Evolutionary conservation across 2,113 vertebrate species (phyloP).

Genomic region (Progne subis): DNA sequence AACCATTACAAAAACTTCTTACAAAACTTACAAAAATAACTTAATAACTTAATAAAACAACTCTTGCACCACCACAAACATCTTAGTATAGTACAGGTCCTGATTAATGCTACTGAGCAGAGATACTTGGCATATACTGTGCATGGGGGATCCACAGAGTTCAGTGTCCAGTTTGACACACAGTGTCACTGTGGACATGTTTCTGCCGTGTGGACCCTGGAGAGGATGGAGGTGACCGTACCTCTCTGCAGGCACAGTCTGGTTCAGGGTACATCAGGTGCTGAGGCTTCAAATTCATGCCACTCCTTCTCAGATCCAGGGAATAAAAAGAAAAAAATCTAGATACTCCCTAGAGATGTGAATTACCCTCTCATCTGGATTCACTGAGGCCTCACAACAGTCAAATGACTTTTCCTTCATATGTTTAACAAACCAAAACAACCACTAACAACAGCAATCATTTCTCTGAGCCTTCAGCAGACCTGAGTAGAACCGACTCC

Average conservation of each 20-base stretch:
- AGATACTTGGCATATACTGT: rapidly evolving
- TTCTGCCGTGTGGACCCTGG: not conserved
- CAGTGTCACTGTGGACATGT: not conserved
- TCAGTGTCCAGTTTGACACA: not conserved
- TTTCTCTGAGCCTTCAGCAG: not conserved
- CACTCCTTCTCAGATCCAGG: not conserved
- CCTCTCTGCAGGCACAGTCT: not conserved
- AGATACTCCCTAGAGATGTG: not conserved
- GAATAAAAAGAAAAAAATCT: not conserved
- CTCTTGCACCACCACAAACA: too few relatives aligned
- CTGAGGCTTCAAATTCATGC: not conserved
- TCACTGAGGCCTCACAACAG: not conserved
- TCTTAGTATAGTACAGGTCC: not conserved
- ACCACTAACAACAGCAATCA: not conserved
- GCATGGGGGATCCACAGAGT: rapidly evolving
- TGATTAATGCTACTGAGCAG: not conserved
- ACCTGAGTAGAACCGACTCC: not conserved
- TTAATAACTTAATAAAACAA: too few relatives aligned
- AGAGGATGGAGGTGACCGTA: rapidly evolving
- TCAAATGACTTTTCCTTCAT: not conserved
- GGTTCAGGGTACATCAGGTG: not conserved
- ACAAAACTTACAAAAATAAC: too few relatives aligned
- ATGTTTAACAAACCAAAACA: not conserved
- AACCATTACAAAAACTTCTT: too few relatives aligned
- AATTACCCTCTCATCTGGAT: not conserved